Conservation (phyloP, 2,888 invertebrate genomes). For the Mythimna pallens region DNA sequence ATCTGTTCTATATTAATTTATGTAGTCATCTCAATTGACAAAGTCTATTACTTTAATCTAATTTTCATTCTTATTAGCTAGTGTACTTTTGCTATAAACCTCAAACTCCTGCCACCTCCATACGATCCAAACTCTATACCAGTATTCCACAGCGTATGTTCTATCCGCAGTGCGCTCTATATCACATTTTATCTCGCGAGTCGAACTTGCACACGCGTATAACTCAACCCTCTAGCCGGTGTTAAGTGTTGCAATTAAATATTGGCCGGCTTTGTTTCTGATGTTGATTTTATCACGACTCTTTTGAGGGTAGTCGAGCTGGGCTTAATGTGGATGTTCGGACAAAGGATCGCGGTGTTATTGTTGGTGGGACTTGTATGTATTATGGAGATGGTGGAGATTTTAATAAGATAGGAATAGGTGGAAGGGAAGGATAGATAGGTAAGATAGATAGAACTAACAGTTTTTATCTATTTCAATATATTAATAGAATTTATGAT, state of each 20-base stretch:
- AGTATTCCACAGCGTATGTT: slow-evolving; percentile 62
- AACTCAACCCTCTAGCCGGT: slow-evolving; percentile 71
- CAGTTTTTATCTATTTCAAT: neutral
- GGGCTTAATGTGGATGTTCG: slow-evolving; percentile 51
- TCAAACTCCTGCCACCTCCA: slow-evolving; percentile 20
- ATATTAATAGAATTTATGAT: too few relatives aligned
- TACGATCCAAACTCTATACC: slow-evolving; percentile 24
- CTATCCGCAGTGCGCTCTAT: slow-evolving; percentile 72
- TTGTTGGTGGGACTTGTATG: slow-evolving; percentile 12
- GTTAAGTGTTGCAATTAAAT: slow-evolving; percentile 69
- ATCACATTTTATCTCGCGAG: slow-evolving; percentile 80
- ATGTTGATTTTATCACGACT: slow-evolving; percentile 60
- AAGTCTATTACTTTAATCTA: neutral
- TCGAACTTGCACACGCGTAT: slow-evolving; percentile 71
- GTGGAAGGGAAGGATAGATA: neutral
- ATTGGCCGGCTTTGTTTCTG: slow-evolving; percentile 63
- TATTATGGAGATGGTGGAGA: neutral
- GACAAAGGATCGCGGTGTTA: slow-evolving; percentile 42
- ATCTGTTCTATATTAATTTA: neutral
- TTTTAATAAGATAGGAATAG: slow-evolving; percentile 7
- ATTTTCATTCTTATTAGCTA: neutral
- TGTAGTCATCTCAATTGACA: neutral
- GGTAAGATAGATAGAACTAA: neutral
- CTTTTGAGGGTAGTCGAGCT: slow-evolving; percentile 56
- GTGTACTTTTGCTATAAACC: neutral